Base-by-base conservation (phyloP, 2,888 invertebrate species). In the Mythimna pallens region DNA sequence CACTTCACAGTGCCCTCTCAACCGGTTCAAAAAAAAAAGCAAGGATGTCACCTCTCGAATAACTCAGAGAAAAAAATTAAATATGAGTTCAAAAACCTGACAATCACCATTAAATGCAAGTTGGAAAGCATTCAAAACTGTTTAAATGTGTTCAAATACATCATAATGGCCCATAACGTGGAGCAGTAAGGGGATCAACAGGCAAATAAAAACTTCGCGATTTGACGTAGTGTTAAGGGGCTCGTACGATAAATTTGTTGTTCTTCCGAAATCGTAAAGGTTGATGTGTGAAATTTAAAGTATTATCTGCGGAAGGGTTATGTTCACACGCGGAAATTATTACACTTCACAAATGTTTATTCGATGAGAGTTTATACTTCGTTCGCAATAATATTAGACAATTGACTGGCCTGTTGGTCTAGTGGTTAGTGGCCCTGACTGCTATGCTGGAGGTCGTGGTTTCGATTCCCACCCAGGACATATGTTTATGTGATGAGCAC, bases 171-270 rank as follows among this genome's bases (percentile, higher is more conserved):
- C 87, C 73, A 89, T 93, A 90, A 93, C 83, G 82, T 73, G 73
- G 80, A 84, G 82, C 88, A 85, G 86, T 91, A 88, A 88, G 84
- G 87, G 89, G 89, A 93, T 94, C 94, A 95, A 95, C 94, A 95
- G 94, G 94, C 94, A 76, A 86, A 92, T 94, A 94, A 94, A 94
- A 93, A 91, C 83, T 87, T 85, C 70, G 70, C 80, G 70, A 79
- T 85, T 83, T 86, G 86, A 86, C 83, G 78, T 81, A 86, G 85
- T 86, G 85, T 84, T 81, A 86, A 86, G 83, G 70, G 77, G 68
- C 75, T 54, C 73, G 40, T 69, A 81, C 70, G 65, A 82, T 85
- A 84, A 85, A 85, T 84, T 85, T 86, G 82, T 84, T 84, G 79
- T 79, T 82, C 66, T 50, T 22, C 69, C 72, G 3, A 74, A 85